Percentiles rank a stretch among this genome's conserved stretches.
Evolutionary conservation across 2,797 vertebrate species (phyloP).

Genomic region (Chelon labrosus): DNA sequence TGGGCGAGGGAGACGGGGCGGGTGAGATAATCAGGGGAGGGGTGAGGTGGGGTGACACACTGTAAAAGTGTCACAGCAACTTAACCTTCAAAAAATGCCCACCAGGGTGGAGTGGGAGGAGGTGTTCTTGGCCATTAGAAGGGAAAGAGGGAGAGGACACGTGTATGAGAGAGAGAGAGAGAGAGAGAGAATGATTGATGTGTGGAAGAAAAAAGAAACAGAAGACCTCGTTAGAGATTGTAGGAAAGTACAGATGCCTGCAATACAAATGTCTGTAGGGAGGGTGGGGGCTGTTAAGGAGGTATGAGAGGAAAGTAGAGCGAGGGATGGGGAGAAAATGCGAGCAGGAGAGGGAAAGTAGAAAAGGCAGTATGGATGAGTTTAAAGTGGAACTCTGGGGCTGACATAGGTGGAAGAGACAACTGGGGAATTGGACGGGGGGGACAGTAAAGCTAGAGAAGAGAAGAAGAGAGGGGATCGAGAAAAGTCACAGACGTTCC

Average conservation of each 20-base stretch:
- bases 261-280: constrained; percentile 65
- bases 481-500: constrained; percentile 71
- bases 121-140: constrained; percentile 58
- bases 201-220: constrained; percentile 56
- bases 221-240: constrained; percentile 58
- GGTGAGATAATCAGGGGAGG: constrained; percentile 40
- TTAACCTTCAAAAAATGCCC: constrained; percentile 81
- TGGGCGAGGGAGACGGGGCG: constrained; percentile 27
- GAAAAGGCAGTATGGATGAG: constrained; percentile 56
- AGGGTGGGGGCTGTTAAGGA: constrained; percentile 46
- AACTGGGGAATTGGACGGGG: constrained; percentile 70
- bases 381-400: constrained; percentile 59
- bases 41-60: constrained; percentile 33
- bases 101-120: constrained; percentile 62
- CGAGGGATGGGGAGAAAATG: constrained; percentile 45
- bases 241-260: constrained; percentile 63
- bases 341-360: constrained; percentile 50
- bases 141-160: constrained; percentile 20
- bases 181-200: constrained; percentile 63
- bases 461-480: constrained; percentile 49
- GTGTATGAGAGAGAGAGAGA: background rate
- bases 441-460: constrained; percentile 37
- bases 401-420: constrained; percentile 74
- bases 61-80: constrained; percentile 73
- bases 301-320: constrained; percentile 52